A percentile compares a stretch with the other conserved stretches of the same genome.
phyloP scores from a whole-genome alignment of 1,140 invertebrate species.

The Trinorchestia longiramus region DNA sequence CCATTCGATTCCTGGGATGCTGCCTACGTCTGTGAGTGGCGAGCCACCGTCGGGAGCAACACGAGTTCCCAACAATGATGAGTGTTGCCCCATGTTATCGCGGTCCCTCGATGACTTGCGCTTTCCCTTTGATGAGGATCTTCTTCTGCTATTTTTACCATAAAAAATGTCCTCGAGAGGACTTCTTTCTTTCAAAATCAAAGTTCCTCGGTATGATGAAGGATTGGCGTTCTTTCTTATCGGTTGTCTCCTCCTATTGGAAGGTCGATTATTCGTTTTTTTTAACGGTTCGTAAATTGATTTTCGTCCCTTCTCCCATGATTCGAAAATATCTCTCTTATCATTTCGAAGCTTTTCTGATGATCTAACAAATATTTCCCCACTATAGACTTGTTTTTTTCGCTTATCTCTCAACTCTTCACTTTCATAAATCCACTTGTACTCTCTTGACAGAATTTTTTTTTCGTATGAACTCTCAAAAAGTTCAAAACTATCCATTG shows the following conservation, averaged over 20 bases:
- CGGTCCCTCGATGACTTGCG: not conserved
- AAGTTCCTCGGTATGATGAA: constrained; percentile 2
- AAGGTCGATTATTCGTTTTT: not conserved
- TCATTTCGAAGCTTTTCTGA: constrained; percentile 9
- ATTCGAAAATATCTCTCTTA: constrained; percentile 21
- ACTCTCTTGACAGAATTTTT: not conserved
- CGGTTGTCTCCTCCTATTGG: not conserved
- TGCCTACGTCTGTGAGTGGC: not conserved
- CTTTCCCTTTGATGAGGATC: not conserved
- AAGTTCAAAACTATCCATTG: not conserved
- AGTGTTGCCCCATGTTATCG: not conserved
- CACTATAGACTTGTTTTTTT: not conserved
- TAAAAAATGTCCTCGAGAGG: not conserved
- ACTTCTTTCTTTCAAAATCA: not conserved
- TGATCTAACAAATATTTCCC: not conserved
- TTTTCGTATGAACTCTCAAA: not conserved
- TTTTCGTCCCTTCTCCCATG: constrained; percentile 26
- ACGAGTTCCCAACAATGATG: not conserved
- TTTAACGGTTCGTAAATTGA: not conserved
- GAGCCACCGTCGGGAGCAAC: not conserved
- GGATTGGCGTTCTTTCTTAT: not conserved
- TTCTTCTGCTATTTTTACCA: not conserved
- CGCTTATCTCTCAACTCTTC: not conserved
- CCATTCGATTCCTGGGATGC: constrained; percentile 21
- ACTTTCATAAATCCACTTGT: not conserved